Evolutionary conservation across 2,888 invertebrate genomes (phyloP), one percentile per base, ranked within the genome.

Genomic region (Euproctis similis): DNA sequence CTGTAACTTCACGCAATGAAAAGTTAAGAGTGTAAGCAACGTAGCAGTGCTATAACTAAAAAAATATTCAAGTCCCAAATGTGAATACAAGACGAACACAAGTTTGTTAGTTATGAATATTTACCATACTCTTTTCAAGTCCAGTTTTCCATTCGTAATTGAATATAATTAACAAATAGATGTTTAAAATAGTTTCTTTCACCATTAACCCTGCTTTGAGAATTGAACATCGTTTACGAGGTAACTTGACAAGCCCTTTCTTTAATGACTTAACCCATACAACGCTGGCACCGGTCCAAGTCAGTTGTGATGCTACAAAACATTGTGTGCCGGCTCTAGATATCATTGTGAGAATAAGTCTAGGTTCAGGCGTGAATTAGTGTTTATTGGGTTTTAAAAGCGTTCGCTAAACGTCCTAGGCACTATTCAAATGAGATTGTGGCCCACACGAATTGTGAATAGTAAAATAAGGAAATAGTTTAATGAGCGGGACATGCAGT

Each of bases 321-420:
- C 65, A 64, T 52, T 44, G 46, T 46, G 45, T 46, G 52, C 55
- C 54, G 46, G 55, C 55, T 55, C 55, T 56, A 59, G 61, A 58
- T 68, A 69, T 59, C 60, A 59, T 53, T 53, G 51, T 51, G 40
- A 53, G 50, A 63, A 63, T 64, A 66, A 65, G 52, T 61, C 44
- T 33, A 45, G 52, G n/a, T 43, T 50, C 56, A 56, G 50, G 54
- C 51, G 53, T 58, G 58, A 65, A 64, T 65, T 63, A 60, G 53
- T 52, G 45, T 56, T 46, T 55, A 56, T 58, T 57, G 51, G 51
- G 41, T 53, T 60, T 53, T 50, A 56, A 59, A 53, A 49, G 46
- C 46, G 25, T 48, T 52, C 8, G 21, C 30, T 34, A 17, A 30
- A 34, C 34, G 36, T 40, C 30, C 23, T 24, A 35, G 23, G 36